Percentiles rank a stretch among this genome's conserved stretches.
phyloP scores from a whole-genome alignment of 2,888 invertebrate species.

The Schizotus pectinicornis region DNA sequence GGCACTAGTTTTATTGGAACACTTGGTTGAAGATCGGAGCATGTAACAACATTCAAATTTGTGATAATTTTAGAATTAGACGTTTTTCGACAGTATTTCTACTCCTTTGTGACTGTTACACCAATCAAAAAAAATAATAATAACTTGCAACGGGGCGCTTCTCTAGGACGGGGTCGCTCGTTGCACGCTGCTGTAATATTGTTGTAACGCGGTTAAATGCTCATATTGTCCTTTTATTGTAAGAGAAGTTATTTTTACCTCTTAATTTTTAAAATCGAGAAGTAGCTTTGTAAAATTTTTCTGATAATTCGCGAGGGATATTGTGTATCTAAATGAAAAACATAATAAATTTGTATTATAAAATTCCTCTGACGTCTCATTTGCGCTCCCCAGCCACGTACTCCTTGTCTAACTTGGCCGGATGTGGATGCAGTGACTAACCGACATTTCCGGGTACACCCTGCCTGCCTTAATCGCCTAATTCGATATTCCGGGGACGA shows the following conservation, averaged over 20 bases:
- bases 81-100: constrained; percentile 43
- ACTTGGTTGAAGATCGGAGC: constrained; percentile 29
- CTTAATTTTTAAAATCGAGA: constrained; percentile 48
- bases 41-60: constrained; percentile 39
- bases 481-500: constrained; percentile 2
- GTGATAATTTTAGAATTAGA: constrained; percentile 50
- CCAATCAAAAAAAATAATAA: constrained; percentile 45
- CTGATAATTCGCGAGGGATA: constrained; percentile 71
- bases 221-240: constrained; percentile 50
- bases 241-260: constrained; percentile 47
- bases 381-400: constrained; percentile 27
- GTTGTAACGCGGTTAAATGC: constrained; percentile 55
- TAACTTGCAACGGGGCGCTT: constrained; percentile 26
- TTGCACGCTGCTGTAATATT: constrained; percentile 50
- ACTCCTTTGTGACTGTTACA: constrained; percentile 44
- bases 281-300: constrained; percentile 75
- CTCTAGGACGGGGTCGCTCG: constrained; percentile 15
- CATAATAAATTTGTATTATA: constrained; percentile 74
- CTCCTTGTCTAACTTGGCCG: constrained; percentile 17
- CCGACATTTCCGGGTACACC: constrained; percentile 22
- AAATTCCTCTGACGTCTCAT: constrained; percentile 33
- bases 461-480: constrained; percentile 8
- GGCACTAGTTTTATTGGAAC: constrained; percentile 48
- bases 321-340: constrained; percentile 71
- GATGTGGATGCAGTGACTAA: constrained; percentile 28